Evolutionary conservation across 2,797 vertebrate genomes (phyloP).

Genomic region (Clarias fuscus): DNA sequence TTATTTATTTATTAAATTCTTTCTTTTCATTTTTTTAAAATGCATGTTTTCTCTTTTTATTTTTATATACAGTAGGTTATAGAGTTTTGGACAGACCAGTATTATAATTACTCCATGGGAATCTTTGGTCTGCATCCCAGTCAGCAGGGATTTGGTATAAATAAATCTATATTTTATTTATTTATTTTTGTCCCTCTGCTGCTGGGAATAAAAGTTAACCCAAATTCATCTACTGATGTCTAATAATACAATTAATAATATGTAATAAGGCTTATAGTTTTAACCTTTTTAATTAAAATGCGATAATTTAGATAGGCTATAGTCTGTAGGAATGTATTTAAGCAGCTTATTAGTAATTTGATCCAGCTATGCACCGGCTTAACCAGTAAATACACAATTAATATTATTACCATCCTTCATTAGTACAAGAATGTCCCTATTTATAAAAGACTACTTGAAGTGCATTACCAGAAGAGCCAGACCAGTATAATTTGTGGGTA

Average conservation of each 20-base stretch:
- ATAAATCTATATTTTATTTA: too few species aligned
- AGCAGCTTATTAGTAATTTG: conserved; percentile 7
- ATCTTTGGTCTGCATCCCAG: too few species aligned
- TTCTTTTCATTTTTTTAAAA: too few species aligned
- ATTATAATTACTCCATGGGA: too few species aligned
- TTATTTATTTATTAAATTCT: too few species aligned
- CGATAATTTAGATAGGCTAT: neutral
- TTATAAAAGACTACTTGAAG: neutral
- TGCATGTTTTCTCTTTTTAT: too few species aligned
- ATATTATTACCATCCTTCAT: neutral
- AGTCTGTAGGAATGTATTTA: neutral
- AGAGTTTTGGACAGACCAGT: too few species aligned
- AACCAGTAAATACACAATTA: neutral
- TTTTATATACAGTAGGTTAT: too few species aligned
- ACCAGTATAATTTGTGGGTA: neutral
- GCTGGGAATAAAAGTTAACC: too few species aligned
- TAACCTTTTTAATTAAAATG: neutral
- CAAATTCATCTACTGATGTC: neutral
- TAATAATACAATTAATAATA: neutral
- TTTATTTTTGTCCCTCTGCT: too few species aligned
- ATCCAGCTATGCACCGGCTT: neutral
- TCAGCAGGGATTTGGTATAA: too few species aligned
- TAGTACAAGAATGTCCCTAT: neutral
- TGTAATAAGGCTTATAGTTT: neutral
- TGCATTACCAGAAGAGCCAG: neutral